Base-by-base conservation (phyloP, 2,113 vertebrate genomes). In the Grus americana region DNA sequence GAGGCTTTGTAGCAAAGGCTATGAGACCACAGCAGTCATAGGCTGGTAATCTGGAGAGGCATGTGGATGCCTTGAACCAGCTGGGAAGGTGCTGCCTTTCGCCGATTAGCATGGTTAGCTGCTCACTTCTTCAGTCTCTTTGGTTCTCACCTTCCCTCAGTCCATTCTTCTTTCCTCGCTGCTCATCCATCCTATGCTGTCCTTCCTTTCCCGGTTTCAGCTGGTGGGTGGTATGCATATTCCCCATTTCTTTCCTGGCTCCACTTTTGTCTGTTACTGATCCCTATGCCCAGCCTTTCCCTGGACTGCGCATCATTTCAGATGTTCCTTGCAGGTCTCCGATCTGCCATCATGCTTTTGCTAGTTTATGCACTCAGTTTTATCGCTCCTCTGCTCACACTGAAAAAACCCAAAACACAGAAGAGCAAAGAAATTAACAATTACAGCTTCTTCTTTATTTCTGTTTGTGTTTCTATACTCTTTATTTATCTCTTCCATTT, bases 371-470 rank as follows among this genome's bases (percentile, higher is more conserved):
- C 6, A 8, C 21, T 67, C 38, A 66, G 30, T 76, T 95, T 86
- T 62, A 50, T 73, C 0, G 0, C 23, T 71, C 52, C 14, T 54
- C 72, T 87, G 8, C n/a, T 81, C 52, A 85, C 40, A 54, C 13
- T 9, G 40, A 42, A 74, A 66, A 59, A 11, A 3, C 2, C 1
- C 24, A 50, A 14, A 6, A 3, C 1, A 27, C 0, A 79, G 10
- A 88, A 9, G 36, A 70, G 12, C 6, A 82, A 76, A 82, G 36
- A 85, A 70, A 68, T 87, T 38, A 89, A 78, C 19, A 76, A 26
- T 86, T 79, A 58, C 5, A 76, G 10, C 7, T 86, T 54, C 24
- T 70, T 91, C 27, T 67, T 84, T 67, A 88, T 78, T 93, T 96
- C 6, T 85, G 6, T 34, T 75, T 90, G 52, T 82, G 46, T 63